Evolutionary conservation across 2,113 vertebrate genomes (phyloP).

Genomic region (Larimichthys polyactis): DNA sequence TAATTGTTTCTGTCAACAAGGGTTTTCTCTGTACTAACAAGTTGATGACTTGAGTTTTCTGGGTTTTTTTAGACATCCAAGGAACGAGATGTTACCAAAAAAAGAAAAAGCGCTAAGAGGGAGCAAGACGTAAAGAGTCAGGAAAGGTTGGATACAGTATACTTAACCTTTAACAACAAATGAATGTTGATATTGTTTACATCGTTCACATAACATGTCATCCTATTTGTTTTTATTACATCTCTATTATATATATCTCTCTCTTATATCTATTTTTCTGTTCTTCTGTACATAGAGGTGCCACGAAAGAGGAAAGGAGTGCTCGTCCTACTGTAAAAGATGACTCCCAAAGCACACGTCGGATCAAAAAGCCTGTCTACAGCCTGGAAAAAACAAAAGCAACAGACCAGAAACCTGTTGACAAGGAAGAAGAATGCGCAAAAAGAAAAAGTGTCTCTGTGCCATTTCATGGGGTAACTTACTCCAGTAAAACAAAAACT

Average conservation of each 20-base stretch:
- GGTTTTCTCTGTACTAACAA: not conserved
- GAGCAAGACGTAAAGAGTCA: not conserved
- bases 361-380: conserved; percentile 66
- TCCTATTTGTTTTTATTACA: not conserved
- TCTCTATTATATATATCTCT: not conserved
- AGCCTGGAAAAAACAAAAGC: conserved; percentile 31
- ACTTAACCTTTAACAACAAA: not conserved
- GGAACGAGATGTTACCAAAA: conserved; percentile 10
- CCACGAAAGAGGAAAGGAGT: not conserved
- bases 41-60: not conserved
- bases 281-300: conserved; percentile 34
- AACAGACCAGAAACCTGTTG: conserved; percentile 37
- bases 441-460: conserved; percentile 15
- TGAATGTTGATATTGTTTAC: not conserved
- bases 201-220: not conserved
- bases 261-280: conserved; percentile 4
- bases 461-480: not conserved
- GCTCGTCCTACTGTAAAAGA: conserved; percentile 23
- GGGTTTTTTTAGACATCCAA: conserved; percentile 40
- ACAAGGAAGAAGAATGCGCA: conserved; percentile 14
- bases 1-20: not conserved
- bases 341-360: conserved; percentile 27
- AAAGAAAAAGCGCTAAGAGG: not conserved
- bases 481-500: conserved; percentile 27
- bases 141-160: conserved; percentile 33